Evolutionary conservation across 2,797 vertebrate species (phyloP).

Genomic region (Antrozous pallidus): DNA sequence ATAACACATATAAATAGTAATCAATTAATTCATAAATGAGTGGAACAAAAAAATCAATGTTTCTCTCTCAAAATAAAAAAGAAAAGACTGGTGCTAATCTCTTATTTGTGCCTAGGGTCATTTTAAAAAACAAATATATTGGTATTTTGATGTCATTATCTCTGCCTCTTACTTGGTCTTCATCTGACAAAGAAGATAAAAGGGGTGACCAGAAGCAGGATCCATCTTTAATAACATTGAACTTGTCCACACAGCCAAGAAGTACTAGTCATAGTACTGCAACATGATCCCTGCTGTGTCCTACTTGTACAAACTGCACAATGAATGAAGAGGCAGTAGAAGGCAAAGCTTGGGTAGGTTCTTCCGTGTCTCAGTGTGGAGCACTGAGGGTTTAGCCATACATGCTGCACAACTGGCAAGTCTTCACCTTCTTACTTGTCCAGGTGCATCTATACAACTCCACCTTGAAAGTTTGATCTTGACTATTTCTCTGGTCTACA

Average conservation of each 20-base stretch:
- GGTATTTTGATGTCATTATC: not conserved
- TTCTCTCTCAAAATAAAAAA: too few relatives aligned
- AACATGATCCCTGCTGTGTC: not conserved
- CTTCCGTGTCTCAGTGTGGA: not conserved
- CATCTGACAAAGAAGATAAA: not conserved
- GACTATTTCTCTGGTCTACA: not conserved
- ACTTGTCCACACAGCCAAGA: not conserved
- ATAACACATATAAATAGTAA: too few relatives aligned
- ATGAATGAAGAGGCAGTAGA: not conserved
- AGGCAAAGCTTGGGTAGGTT: not conserved
- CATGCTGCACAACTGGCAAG: fast-evolving
- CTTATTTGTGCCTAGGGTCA: not conserved
- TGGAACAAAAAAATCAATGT: too few relatives aligned
- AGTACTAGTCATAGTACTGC: not conserved
- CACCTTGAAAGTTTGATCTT: not conserved
- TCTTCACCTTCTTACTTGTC: not conserved
- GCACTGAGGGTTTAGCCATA: too few relatives aligned
- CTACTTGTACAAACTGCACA: not conserved
- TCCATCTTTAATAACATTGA: not conserved
- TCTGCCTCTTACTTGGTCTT: not conserved
- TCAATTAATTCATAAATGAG: too few relatives aligned
- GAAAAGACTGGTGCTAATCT: too few relatives aligned
- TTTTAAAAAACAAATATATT: not conserved
- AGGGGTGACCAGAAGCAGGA: not conserved
- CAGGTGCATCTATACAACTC: fast-evolving